Base-by-base conservation (phyloP, 2,797 vertebrate species). In the Schizothorax lantsangensis region DNA sequence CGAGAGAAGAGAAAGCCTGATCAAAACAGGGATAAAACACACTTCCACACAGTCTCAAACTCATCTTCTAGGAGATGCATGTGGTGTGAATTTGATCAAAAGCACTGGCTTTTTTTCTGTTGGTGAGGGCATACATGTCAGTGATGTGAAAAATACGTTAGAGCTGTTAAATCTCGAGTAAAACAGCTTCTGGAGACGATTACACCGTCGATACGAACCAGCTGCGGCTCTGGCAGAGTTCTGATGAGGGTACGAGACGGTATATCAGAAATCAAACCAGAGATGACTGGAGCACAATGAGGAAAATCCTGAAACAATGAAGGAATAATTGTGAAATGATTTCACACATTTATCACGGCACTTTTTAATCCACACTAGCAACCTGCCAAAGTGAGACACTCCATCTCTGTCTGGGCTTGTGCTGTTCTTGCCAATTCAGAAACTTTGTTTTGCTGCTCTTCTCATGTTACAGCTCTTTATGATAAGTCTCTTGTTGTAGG, bases 51-150 rank as follows among this genome's bases (percentile, higher is more conserved):
- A 74, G 36, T 57, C 78, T 74, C 83, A 33, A 94, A 91, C 93
- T 95, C 92, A 92, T 94, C 93, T 94, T 92, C 90, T 90, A 92
- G 93, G 92, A 92, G 92, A 95, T 94, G 93, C 95, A 96, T 96
- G 94, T 96, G 95, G 95, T 96, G 95, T 93, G 94, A 96, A 96
- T 96, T 95, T 95, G 92, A 96, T 96, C 93, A 95, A 94, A 95
- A 93, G 93, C 93, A 79, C 90, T 89, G 89, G 87, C 88, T 79
- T 86, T 88, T 88, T 90, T 84, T 88, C 59, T 88, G 88, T 68
- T 52, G 73, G 84, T 79, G 57, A 74, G 84, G 91, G 90, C 90
- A 93, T 92, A 90, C 92, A 92, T 91, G 84, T 95, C 89, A 92
- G 89, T 92, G 92, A 95, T 94, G 94, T 95, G 94, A 95, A 95